phyloP scores from a whole-genome alignment of 2,113 vertebrate genomes.

The Phyllostomus discolor region DNA sequence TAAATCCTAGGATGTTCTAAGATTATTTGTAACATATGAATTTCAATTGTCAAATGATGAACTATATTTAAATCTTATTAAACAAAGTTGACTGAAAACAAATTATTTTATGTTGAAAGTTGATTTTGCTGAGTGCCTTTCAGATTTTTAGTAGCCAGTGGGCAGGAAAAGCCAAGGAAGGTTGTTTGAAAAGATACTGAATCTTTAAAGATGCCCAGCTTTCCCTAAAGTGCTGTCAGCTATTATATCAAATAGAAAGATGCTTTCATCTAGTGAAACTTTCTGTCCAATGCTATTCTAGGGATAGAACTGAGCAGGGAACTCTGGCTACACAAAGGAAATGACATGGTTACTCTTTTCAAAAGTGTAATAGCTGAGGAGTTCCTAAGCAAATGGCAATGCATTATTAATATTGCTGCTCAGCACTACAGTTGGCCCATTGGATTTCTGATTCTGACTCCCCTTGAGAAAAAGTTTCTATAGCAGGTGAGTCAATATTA shows the following conservation, averaged over 20 bases:
- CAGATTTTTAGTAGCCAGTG: not conserved
- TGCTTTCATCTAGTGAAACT: not conserved
- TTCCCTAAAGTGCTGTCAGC: not conserved
- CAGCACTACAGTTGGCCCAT: not conserved
- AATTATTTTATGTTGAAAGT: not conserved
- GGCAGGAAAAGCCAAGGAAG: not conserved
- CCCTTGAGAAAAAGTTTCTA: not conserved
- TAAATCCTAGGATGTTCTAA: not conserved
- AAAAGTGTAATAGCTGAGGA: not conserved
- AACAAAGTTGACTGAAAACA: not conserved
- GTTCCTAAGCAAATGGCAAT: not conserved
- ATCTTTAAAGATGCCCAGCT: not conserved
- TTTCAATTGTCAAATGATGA: not conserved
- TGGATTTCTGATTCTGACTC: not conserved
- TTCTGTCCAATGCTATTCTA: not conserved
- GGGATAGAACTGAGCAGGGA: not conserved
- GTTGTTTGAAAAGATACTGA: not conserved
- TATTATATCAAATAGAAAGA: not conserved
- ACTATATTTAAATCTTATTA: not conserved
- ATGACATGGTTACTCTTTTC: not conserved
- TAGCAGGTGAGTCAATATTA: not conserved
- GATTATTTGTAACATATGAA: not conserved
- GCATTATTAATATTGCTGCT: not conserved
- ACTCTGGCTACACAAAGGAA: not conserved
- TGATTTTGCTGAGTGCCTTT: conserved; percentile 13